A percentile compares a stretch with the other conserved stretches of the same genome.
These are phyloP conservation scores for Pluvialis apricaria DNA, from an alignment of 2,113 vertebrate species.

Conservation along the genomic window DNA sequence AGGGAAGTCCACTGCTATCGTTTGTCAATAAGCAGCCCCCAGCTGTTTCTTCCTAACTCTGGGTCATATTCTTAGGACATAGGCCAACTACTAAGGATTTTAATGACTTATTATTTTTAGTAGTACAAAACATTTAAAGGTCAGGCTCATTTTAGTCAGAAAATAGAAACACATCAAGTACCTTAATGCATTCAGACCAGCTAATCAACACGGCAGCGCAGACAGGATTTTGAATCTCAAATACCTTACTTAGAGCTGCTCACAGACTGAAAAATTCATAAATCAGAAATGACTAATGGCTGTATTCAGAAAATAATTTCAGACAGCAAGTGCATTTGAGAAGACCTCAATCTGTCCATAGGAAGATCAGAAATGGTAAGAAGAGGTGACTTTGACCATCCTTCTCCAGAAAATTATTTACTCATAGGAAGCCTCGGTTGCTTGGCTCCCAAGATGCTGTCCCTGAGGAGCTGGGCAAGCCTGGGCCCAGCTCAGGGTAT, in stretches of 20 bases:
- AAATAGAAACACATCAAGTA: neutral
- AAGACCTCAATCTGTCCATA: neutral
- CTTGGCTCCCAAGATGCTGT: neutral
- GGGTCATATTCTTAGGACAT: neutral
- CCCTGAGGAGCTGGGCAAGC: neutral
- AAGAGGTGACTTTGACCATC: neutral
- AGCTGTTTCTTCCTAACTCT: neutral
- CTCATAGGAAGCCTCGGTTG: neutral
- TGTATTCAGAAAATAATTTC: neutral
- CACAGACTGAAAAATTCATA: constrained; percentile 17
- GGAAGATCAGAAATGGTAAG: neutral
- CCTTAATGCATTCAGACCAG: neutral
- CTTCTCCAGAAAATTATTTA: neutral
- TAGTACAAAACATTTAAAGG: constrained; percentile 1
- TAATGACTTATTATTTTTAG: constrained; percentile 34
- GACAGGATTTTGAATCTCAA: constrained; percentile 27
- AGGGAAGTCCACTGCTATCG: neutral
- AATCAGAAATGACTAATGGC: constrained; percentile 19
- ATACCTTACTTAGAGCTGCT: neutral
- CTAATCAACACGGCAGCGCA: constrained; percentile 19
- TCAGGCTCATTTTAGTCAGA: neutral
- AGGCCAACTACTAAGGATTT: neutral
- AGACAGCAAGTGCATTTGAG: neutral
- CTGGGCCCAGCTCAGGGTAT: neutral
- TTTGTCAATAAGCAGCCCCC: neutral